Conservation (phyloP, 2,797 vertebrate species). For the Crenichthys baileyi region DNA sequence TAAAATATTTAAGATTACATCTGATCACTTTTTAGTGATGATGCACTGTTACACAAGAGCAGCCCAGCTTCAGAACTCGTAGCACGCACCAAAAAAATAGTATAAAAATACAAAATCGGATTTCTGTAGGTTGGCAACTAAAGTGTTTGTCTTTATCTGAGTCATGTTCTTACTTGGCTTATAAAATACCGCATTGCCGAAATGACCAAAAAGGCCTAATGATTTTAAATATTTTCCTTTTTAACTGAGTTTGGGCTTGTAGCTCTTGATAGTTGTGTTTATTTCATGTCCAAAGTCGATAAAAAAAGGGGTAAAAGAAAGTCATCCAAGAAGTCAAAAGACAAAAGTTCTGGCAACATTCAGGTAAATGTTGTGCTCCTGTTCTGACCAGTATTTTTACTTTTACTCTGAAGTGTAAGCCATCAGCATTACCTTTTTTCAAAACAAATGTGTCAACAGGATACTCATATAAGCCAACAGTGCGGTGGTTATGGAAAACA, state of each 20-base stretch:
- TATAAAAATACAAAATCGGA: not conserved
- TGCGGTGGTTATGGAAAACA: not conserved
- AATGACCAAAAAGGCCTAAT: not conserved
- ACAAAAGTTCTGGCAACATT: not conserved
- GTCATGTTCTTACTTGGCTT: not conserved
- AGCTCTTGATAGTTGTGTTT: not conserved
- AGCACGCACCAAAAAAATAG: not conserved
- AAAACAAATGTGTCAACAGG: not conserved
- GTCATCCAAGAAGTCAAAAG: not conserved
- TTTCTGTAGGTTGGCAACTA: not conserved
- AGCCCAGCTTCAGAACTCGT: not conserved
- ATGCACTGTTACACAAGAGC: not conserved
- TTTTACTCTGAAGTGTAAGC: not conserved
- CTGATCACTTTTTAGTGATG: not conserved
- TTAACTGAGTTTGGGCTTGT: not conserved
- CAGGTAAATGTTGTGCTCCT: not conserved
- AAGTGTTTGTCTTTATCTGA: conserved; percentile 1
- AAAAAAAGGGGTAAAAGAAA: not conserved
- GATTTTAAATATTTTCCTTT: not conserved
- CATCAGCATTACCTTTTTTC: not conserved
- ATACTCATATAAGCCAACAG: not conserved
- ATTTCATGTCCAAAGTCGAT: not conserved
- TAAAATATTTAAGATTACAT: conserved; percentile 4
- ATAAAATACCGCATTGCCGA: not conserved
- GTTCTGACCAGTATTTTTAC: not conserved